Base-by-base conservation (phyloP, 2,888 invertebrate genomes). In the Drosophila aldrichi region DNA sequence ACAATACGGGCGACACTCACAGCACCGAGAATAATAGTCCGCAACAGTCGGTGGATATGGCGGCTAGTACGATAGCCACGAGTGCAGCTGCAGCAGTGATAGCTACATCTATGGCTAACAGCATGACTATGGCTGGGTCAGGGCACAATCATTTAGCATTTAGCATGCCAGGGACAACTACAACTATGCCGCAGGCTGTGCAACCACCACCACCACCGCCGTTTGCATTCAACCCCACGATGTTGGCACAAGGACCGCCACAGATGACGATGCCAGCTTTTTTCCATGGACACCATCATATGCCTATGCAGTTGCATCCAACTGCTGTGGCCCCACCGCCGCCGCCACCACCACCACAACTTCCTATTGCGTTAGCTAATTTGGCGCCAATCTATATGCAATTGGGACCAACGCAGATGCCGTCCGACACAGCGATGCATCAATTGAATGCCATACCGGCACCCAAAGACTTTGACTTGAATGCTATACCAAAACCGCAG, bases 371-470 rank as follows among this genome's bases (percentile, higher is more conserved):
- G 0, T 66, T 91, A 64, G 80, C 92, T 2, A 92, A 82, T 67
- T 77, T 91, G 65, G 86, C 92, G 9, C 91, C 92, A 25, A 85
- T 93, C 10, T 93, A 93, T 74, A 92, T 93, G 84, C 93, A 94
- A 77, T 93, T 93, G 46, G 89, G 83, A 43, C 75, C 88, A 48
- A 40, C 82, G 10, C 76, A 78, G 32, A 25, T 79, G 56, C 75
- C 76, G 25, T 40, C 76, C 25, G 76, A 70, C 8, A 57, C 79
- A 34, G 94, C 95, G 1, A 92, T 95, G 90, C 77, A 77, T 63
- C 95, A 95, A 83, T 93, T 95, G 18, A 95, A 95, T 84, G 94
- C 94, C 70, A 95, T 95, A 83, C 95, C 95, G 25, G 94, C 95
- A 3, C 95, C 95, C 0, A 94, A 94, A 82, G 94, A 95, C 5